Conservation (phyloP, 2,797 vertebrate genomes). For the Eupleurogrammus muticus region DNA sequence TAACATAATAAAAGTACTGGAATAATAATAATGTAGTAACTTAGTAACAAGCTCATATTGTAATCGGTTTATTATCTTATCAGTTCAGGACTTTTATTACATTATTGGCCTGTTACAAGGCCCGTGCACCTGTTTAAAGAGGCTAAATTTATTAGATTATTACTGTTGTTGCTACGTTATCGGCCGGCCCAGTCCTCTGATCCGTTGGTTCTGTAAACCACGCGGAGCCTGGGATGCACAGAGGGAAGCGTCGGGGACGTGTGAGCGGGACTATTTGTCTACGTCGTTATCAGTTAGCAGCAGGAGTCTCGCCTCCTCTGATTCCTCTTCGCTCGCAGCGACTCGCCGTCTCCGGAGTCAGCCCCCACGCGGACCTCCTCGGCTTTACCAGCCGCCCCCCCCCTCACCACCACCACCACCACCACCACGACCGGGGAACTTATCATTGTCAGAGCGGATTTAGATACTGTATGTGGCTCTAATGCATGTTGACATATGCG, state of each 20-base stretch:
- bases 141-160: no score
- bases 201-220: slow-evolving; percentile 21
- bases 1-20: no score
- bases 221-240: slow-evolving; percentile 19
- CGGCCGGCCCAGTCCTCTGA: not conserved
- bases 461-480: slow-evolving; percentile 35
- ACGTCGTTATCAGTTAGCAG: slow-evolving; percentile 63
- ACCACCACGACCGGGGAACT: slow-evolving; percentile 41
- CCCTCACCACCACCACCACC: slow-evolving; percentile 41
- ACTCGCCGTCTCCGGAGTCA: slow-evolving; percentile 42
- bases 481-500: slow-evolving; percentile 29
- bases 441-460: slow-evolving; percentile 49
- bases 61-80: no score
- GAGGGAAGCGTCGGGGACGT: slow-evolving; percentile 3
- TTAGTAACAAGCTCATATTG: no score
- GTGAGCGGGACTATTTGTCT: slow-evolving; percentile 45
- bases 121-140: no score
- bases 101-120: no score
- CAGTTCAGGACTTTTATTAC: no score
- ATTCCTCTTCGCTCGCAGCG: slow-evolving; percentile 44
- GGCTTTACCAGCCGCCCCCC: slow-evolving; percentile 47
- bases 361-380: slow-evolving; percentile 49
- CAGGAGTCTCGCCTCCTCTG: slow-evolving; percentile 64
- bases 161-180: no score
- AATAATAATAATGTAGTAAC: no score